Percentiles rank a stretch among this genome's conserved stretches.
Evolutionary conservation across 2,113 vertebrate genomes (phyloP).

Genomic region (Struthidea cinerea): DNA sequence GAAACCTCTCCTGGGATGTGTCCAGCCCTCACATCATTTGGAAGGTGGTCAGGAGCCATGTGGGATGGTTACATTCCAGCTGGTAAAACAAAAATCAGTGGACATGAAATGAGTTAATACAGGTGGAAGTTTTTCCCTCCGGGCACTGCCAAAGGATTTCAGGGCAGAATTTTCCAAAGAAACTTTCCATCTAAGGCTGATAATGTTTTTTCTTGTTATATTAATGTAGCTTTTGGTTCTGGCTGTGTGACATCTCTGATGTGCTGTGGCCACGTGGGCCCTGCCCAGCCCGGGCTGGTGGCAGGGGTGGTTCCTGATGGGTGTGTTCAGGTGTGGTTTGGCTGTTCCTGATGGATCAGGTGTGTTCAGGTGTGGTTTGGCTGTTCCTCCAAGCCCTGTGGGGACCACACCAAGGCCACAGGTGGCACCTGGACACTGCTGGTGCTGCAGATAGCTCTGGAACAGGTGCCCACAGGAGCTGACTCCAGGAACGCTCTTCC

Average conservation of each 20-base stretch:
- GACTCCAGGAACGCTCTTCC: accelerated
- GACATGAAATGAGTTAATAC: background rate
- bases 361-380: background rate
- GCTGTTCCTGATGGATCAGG: background rate
- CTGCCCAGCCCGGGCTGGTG: accelerated
- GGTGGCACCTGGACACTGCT: accelerated
- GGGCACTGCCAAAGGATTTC: background rate
- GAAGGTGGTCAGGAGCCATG: background rate
- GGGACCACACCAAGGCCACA: accelerated
- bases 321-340: background rate
- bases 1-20: background rate
- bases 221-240: background rate
- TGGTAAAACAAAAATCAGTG: background rate
- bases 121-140: background rate
- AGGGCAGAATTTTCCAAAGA: background rate
- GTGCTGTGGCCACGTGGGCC: accelerated
- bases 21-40: background rate
- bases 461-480: accelerated
- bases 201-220: background rate
- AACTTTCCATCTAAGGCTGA: background rate
- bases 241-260: background rate
- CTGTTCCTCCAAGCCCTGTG: background rate
- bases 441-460: background rate
- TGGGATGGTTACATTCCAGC: background rate
- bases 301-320: background rate